Evolutionary conservation across 2,888 invertebrate genomes (phyloP).

Genomic region (Hoplodrina blanda): DNA sequence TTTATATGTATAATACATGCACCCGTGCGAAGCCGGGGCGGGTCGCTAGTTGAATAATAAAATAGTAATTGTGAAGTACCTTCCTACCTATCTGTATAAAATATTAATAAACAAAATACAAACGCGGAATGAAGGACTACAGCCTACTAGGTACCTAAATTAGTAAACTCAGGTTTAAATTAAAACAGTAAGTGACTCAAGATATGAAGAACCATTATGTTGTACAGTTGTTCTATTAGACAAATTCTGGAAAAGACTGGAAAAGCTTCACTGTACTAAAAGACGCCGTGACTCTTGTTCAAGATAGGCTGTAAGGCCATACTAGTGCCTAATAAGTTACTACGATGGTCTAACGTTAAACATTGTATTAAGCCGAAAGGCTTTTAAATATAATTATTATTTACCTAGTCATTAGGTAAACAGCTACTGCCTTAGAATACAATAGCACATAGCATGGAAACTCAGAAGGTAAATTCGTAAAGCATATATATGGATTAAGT

Average conservation of each 20-base stretch:
- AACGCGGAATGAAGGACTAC: no score
- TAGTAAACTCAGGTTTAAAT: no score
- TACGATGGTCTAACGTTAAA: neutral
- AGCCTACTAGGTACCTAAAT: no score
- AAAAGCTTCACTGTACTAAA: neutral
- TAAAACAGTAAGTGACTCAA: no score
- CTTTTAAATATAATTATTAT: constrained; percentile 10
- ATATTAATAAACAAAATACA: no score
- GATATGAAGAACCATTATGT: neutral
- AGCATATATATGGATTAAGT: neutral
- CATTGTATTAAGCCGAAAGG: neutral
- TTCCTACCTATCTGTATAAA: no score
- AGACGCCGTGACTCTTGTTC: no score
- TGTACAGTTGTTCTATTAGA: neutral
- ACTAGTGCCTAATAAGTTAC: neutral
- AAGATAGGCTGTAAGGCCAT: neutral
- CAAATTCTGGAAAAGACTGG: neutral
- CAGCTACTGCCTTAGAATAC: neutral
- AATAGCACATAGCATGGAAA: neutral
- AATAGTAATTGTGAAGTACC: no score
- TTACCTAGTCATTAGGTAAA: neutral
- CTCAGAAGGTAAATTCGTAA: neutral
- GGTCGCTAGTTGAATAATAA: no score
- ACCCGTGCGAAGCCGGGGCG: no score
- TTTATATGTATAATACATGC: no score